Percentiles rank a stretch among this genome's conserved stretches.
Evolutionary conservation across 2,888 invertebrate genomes (phyloP).

Genomic region (Lottia gigantea): DNA sequence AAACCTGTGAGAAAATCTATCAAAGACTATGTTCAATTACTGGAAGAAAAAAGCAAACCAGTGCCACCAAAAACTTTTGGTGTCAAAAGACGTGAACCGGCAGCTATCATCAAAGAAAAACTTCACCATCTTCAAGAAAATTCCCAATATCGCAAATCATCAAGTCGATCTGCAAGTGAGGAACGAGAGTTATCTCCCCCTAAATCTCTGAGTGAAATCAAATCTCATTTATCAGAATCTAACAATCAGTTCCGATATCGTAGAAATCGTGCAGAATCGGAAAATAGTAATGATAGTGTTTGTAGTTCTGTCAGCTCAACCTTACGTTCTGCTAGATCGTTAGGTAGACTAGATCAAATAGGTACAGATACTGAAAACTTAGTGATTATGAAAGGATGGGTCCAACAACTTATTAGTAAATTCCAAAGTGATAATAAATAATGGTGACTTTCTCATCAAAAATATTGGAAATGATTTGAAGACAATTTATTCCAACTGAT

Average conservation of each 20-base stretch:
- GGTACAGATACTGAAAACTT: conserved; percentile 49
- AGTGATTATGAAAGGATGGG: conserved; percentile 60
- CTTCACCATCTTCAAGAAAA: conserved; percentile 50
- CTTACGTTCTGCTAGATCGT: conserved; percentile 36
- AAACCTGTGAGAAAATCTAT: conserved; percentile 43
- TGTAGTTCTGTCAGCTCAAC: conserved; percentile 1
- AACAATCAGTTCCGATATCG: conserved; percentile 30
- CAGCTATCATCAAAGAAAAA: conserved; percentile 51
- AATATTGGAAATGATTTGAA: too few relatives aligned
- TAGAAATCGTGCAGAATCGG: conserved; percentile 14
- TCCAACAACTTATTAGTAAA: conserved; percentile 54
- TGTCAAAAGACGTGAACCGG: conserved; percentile 49
- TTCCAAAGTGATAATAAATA: conserved; percentile 43
- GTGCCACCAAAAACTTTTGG: conserved; percentile 36
- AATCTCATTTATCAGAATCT: conserved; percentile 19
- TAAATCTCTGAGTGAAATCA: conserved; percentile 21
- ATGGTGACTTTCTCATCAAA: too few relatives aligned
- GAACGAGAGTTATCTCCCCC: conserved; percentile 37
- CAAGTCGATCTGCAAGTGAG: conserved; percentile 43
- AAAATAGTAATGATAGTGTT: conserved; percentile 13
- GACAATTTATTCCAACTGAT: too few relatives aligned
- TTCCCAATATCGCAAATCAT: conserved; percentile 28
- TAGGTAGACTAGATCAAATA: conserved; percentile 45
- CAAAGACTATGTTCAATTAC: conserved; percentile 49
- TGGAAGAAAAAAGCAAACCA: conserved; percentile 49